These are phyloP conservation scores for Grammatotria lemairii DNA, from an alignment of 2,113 vertebrate species.

Conservation along the genomic window DNA sequence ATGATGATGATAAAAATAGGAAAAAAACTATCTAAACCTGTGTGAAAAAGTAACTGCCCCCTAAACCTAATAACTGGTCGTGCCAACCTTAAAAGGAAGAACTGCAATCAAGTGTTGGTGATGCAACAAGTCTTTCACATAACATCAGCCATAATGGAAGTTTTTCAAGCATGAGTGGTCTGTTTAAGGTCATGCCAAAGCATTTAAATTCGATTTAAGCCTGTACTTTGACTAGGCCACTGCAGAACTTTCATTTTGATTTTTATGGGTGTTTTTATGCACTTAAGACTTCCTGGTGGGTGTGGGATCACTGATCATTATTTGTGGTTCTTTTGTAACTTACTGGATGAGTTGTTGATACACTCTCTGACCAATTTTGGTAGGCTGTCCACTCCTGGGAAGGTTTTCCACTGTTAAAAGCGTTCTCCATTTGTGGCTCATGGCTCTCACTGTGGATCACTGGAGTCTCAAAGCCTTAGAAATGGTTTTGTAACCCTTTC, in stretches of 20 bases:
- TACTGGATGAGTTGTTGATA: background rate
- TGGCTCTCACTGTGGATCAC: background rate
- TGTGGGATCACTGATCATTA: background rate
- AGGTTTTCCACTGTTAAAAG: background rate
- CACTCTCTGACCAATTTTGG: background rate
- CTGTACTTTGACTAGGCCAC: background rate
- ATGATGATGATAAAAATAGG: background rate
- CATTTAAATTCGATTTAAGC: background rate
- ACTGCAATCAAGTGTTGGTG: background rate
- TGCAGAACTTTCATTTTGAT: background rate
- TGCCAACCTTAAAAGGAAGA: background rate
- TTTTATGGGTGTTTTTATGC: fast-evolving
- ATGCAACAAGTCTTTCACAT: background rate
- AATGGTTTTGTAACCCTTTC: background rate
- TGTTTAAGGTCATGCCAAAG: background rate
- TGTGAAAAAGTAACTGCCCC: background rate
- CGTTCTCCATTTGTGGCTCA: background rate
- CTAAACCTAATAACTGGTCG: background rate
- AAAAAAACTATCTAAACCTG: background rate
- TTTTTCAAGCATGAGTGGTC: background rate
- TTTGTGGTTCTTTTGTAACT: background rate
- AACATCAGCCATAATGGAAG: background rate
- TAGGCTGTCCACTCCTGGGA: background rate
- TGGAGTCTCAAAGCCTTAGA: background rate
- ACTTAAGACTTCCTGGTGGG: background rate